A percentile compares a stretch with the other conserved stretches of the same genome.
These are phyloP conservation scores for Epinephelus coioides DNA, from an alignment of 2,797 vertebrate genomes.

Conservation along the genomic window DNA sequence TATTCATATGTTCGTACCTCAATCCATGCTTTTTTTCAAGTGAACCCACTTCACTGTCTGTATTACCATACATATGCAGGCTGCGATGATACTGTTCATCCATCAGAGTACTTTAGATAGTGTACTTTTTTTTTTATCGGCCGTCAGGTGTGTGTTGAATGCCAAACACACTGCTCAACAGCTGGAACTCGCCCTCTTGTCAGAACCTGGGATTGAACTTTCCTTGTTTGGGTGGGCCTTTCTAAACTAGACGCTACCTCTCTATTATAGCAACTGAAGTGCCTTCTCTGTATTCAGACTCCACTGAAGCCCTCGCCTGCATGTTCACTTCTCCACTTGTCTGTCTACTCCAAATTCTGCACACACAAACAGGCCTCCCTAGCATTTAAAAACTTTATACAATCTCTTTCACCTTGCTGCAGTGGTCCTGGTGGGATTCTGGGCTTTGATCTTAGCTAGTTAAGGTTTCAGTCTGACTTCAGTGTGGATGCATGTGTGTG, in stretches of 20 bases:
- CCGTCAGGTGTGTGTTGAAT: slow-evolving; percentile 57
- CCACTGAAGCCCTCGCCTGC: slow-evolving; percentile 43
- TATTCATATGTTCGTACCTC: slow-evolving; percentile 80
- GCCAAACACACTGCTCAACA: slow-evolving; percentile 55
- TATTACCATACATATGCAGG: slow-evolving; percentile 72
- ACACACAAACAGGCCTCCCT: slow-evolving; percentile 57
- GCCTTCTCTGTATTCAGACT: slow-evolving; percentile 60
- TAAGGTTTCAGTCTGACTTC: slow-evolving; percentile 64
- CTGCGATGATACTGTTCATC: slow-evolving; percentile 48
- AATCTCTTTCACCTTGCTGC: slow-evolving; percentile 70
- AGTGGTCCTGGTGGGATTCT: slow-evolving; percentile 70
- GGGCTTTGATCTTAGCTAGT: slow-evolving; percentile 73
- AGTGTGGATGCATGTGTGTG: slow-evolving; percentile 23
- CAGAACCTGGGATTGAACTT: slow-evolving; percentile 53
- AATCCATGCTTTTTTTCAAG: slow-evolving; percentile 50
- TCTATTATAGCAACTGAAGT: slow-evolving; percentile 53
- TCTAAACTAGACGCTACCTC: slow-evolving; percentile 44
- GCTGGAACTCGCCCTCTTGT: slow-evolving; percentile 48
- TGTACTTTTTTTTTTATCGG: slow-evolving; percentile 51
- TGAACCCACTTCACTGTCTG: slow-evolving; percentile 58
- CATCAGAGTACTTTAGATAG: slow-evolving; percentile 56
- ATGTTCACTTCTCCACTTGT: slow-evolving; percentile 37
- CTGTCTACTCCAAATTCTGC: slow-evolving; percentile 50
- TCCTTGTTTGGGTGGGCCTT: slow-evolving; percentile 50
- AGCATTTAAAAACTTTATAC: slow-evolving; percentile 62